Conservation (phyloP, 1,140 invertebrate species). For the Halesus radiatus region DNA sequence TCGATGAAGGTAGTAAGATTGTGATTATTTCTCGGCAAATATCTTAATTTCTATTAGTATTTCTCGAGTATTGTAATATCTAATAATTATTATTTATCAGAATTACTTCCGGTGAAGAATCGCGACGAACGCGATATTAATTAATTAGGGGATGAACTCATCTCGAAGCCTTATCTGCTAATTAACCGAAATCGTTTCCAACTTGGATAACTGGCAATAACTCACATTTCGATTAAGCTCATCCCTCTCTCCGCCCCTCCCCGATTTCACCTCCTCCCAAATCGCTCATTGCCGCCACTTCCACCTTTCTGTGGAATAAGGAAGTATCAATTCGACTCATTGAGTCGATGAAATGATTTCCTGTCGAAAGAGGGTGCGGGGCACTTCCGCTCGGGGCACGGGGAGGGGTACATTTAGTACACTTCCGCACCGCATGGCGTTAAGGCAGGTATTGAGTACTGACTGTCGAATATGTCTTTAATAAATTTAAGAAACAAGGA, state of each 20-base stretch:
- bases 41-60: neutral
- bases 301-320: conserved; percentile 49
- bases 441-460: neutral
- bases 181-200: conserved; percentile 38
- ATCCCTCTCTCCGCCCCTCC: neutral
- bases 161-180: conserved; percentile 37
- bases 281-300: neutral
- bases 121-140: conserved; percentile 16
- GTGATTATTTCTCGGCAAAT: neutral
- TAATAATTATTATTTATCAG: neutral
- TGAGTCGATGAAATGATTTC: conserved; percentile 58
- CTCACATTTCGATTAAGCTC: conserved; percentile 19
- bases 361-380: conserved; percentile 34
- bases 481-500: too few species aligned
- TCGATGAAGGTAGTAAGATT: neutral
- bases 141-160: conserved; percentile 32
- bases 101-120: conserved; percentile 10
- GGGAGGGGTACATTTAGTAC: conserved; percentile 44
- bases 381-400: neutral
- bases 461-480: too few species aligned
- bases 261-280: neutral
- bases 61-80: too few species aligned
- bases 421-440: conserved; percentile 37
- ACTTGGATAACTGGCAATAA: conserved; percentile 21
- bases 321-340: conserved; percentile 58